Evolutionary conservation across 37 sponge, comb jelly and placozoan species (phyloP).

Genomic region (Tethya wilhelma): DNA sequence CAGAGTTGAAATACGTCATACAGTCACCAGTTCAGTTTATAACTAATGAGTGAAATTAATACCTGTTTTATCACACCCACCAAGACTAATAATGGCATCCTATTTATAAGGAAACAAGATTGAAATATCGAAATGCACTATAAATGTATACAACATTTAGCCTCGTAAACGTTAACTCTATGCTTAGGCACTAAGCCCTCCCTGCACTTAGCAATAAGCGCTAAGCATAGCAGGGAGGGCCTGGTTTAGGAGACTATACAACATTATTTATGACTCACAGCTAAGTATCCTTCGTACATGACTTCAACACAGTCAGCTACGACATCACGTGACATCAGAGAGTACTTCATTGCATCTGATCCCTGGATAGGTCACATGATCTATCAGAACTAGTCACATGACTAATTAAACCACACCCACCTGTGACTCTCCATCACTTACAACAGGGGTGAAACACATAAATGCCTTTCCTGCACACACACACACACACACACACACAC

Average conservation of each 20-base stretch:
- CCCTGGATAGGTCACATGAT: constrained; percentile 30
- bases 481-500: background rate
- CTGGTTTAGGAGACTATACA: too few species aligned
- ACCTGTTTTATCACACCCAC: constrained; percentile 83
- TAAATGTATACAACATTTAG: background rate
- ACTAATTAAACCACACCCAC: constrained; percentile 11
- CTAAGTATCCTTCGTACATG: constrained; percentile 74
- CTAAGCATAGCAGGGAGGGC: too few species aligned
- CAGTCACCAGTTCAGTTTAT: background rate
- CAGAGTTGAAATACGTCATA: too few species aligned
- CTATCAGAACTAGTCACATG: background rate
- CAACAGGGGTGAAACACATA: constrained; percentile 74
- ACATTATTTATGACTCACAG: constrained; percentile 42
- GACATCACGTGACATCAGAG: constrained; percentile 79
- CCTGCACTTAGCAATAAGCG: too few species aligned
- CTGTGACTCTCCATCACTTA: constrained; percentile 79
- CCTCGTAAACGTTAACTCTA: background rate
- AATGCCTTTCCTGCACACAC: constrained; percentile 58
- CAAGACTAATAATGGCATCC: constrained; percentile 72
- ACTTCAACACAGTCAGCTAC: constrained; percentile 83
- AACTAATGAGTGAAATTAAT: too few species aligned
- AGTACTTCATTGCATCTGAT: constrained; percentile 66
- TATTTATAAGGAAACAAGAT: background rate
- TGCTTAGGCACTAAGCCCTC: background rate
- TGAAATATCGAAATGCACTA: background rate